These are phyloP conservation scores for Bimastos eiseni DNA, from an alignment of 2,888 invertebrate genomes.

Conservation along the genomic window DNA sequence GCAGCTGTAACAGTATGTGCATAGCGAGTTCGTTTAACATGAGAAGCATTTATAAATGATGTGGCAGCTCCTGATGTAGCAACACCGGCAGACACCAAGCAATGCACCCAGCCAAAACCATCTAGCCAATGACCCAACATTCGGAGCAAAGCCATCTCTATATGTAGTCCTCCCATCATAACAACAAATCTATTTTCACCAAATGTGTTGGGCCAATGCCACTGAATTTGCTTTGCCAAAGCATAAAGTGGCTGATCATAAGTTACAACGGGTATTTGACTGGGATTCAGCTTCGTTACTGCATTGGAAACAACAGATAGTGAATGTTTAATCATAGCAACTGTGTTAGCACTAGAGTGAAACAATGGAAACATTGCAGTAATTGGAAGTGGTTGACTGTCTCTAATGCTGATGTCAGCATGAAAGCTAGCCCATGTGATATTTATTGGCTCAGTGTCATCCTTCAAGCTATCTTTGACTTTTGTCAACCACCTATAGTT, in stretches of 20 bases:
- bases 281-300: conserved; percentile 46
- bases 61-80: conserved; percentile 47
- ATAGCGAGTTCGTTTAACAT: conserved; percentile 43
- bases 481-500: conserved; percentile 38
- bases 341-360: conserved; percentile 30
- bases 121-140: conserved; percentile 46
- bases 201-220: conserved; percentile 48
- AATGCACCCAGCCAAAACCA: conserved; percentile 45
- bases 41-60: conserved; percentile 44
- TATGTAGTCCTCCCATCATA: conserved; percentile 53
- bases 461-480: background rate
- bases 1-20: conserved; percentile 44
- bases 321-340: conserved; percentile 40
- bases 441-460: background rate
- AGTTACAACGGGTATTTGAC: conserved; percentile 48
- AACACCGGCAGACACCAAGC: conserved; percentile 42
- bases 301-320: conserved; percentile 34
- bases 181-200: conserved; percentile 49
- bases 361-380: conserved; percentile 33
- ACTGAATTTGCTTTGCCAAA: conserved; percentile 51
- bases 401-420: conserved; percentile 31
- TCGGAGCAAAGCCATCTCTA: conserved; percentile 49
- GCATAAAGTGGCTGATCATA: conserved; percentile 50
- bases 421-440: conserved; percentile 38
- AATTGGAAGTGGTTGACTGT: conserved; percentile 30